Conservation (phyloP, 1,140 invertebrate species). For the Latrodectus geometricus region DNA sequence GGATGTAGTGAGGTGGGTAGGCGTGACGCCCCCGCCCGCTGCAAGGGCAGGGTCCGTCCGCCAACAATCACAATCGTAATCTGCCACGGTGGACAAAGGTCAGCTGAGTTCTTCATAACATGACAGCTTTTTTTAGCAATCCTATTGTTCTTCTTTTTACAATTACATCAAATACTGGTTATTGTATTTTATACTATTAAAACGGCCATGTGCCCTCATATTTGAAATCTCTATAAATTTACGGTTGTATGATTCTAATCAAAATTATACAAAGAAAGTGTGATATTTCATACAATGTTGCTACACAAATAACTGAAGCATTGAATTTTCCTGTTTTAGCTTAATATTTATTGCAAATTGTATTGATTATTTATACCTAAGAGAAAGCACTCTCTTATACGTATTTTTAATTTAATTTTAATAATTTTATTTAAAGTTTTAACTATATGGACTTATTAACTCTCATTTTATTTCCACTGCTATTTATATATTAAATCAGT, state of each 20-base stretch:
- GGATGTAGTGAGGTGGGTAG: constrained; percentile 31
- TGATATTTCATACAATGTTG: neutral
- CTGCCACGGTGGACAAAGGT: constrained; percentile 54
- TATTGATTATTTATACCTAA: no score
- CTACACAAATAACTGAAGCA: neutral
- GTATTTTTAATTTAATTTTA: no score
- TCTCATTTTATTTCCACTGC: no score
- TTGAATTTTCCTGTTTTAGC: neutral
- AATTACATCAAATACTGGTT: neutral
- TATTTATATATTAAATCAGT: no score
- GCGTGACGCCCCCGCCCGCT: constrained; percentile 25
- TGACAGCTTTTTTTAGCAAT: neutral
- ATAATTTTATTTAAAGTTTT: no score
- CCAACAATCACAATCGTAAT: constrained; percentile 60
- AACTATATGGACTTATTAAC: no score
- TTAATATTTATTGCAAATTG: no score
- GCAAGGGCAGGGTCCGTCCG: constrained; percentile 50
- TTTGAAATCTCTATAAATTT: neutral
- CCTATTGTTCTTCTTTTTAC: neutral
- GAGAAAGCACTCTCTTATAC: no score
- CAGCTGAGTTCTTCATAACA: constrained; percentile 36
- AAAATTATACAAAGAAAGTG: neutral
- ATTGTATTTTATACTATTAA: neutral
- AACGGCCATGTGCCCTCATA: neutral
- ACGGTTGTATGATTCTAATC: neutral